Conservation (phyloP, 2,797 vertebrate genomes). For the Periparus ater region DNA sequence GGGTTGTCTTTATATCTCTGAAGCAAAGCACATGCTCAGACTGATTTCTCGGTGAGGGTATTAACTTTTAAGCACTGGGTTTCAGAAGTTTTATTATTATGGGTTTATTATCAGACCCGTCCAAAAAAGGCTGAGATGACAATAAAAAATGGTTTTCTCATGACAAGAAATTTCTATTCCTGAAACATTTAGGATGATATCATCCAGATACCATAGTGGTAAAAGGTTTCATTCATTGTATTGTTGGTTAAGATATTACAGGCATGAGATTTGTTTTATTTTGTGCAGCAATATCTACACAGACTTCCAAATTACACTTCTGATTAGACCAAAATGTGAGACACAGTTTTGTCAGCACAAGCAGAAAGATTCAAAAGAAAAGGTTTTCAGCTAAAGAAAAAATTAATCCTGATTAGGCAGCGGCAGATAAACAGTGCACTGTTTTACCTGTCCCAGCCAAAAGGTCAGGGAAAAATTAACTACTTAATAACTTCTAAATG, state of each 20-base stretch:
- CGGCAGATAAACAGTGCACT: neutral
- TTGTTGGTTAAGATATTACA: neutral
- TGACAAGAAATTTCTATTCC: neutral
- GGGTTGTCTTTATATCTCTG: neutral
- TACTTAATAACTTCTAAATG: neutral
- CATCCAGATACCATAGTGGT: neutral
- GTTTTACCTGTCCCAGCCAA: fast-evolving
- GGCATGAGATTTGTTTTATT: neutral
- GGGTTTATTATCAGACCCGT: neutral
- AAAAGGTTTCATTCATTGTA: neutral
- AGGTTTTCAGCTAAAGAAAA: neutral
- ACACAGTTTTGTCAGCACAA: neutral
- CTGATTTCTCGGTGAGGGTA: neutral
- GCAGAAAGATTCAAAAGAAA: neutral
- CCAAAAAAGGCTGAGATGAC: neutral
- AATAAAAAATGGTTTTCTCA: neutral
- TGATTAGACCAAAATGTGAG: neutral
- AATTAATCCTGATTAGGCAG: neutral
- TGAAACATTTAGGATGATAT: neutral
- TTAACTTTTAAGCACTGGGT: neutral
- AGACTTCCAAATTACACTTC: neutral
- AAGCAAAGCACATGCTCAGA: neutral
- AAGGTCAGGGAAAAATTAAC: neutral
- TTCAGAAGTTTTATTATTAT: no score
- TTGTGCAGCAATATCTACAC: neutral